phyloP scores from a whole-genome alignment of 2,113 vertebrate genomes.

The Bubo bubo region DNA sequence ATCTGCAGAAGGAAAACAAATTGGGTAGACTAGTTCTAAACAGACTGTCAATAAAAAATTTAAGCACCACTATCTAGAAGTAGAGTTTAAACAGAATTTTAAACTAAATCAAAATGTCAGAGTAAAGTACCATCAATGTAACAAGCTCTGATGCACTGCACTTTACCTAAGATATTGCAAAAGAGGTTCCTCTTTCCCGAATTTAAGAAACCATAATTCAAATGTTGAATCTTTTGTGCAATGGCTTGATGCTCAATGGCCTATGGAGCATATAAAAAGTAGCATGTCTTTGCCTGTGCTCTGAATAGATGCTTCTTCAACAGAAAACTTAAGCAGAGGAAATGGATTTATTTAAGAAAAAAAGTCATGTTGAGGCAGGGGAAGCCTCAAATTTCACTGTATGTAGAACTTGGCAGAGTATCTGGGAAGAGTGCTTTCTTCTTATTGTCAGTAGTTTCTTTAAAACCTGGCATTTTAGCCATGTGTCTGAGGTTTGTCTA shows the following conservation, averaged over 20 bases:
- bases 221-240: neutral
- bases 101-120: slow-evolving; percentile 63
- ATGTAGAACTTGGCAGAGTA: neutral
- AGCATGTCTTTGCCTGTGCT: neutral
- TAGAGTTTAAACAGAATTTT: slow-evolving; percentile 63
- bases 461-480: neutral
- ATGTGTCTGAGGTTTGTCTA: neutral
- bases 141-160: slow-evolving; percentile 2
- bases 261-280: neutral
- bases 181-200: neutral
- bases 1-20: slow-evolving; percentile 35
- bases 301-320: neutral
- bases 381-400: neutral
- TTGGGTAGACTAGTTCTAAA: slow-evolving; percentile 19
- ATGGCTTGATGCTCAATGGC: neutral
- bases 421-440: neutral
- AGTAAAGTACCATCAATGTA: slow-evolving; percentile 14
- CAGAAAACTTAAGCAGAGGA: neutral
- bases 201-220: neutral
- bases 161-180: neutral
- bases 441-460: neutral
- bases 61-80: slow-evolving; percentile 13
- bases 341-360: neutral
- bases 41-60: slow-evolving; percentile 57
- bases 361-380: neutral